Conservation (phyloP, 1,140 invertebrate genomes). For the Homarus americanus region DNA sequence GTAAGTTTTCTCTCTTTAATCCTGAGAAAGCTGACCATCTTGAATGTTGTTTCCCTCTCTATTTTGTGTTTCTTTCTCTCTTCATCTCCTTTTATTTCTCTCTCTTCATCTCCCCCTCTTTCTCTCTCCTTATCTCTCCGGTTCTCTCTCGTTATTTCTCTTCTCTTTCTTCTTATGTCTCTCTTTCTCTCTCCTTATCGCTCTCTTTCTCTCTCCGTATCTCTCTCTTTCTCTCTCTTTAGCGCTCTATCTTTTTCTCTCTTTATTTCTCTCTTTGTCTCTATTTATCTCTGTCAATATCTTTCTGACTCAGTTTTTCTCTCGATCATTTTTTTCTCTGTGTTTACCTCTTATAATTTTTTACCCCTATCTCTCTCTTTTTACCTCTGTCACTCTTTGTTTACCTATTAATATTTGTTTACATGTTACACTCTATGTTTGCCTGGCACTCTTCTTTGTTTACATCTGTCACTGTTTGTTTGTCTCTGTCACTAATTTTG, state of each 20-base stretch:
- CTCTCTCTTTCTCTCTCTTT: background rate
- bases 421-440: background rate
- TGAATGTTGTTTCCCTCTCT: too few relatives aligned
- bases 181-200: too few relatives aligned
- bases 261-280: background rate
- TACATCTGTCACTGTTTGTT: background rate
- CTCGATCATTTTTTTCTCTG: too few relatives aligned
- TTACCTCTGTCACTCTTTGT: background rate
- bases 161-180: too few relatives aligned
- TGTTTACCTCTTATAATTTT: background rate
- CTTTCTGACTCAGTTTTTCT: background rate
- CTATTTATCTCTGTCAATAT: background rate
- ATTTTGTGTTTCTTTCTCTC: background rate
- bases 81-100: background rate
- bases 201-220: too few relatives aligned
- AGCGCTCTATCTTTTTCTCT: background rate
- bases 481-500: background rate
- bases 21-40: too few relatives aligned
- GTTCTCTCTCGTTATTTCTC: too few relatives aligned
- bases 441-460: background rate
- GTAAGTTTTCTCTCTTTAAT: too few relatives aligned
- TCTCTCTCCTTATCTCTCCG: too few relatives aligned
- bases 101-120: background rate
- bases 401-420: background rate
- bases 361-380: background rate